Base-by-base conservation (phyloP, 1,140 invertebrate species). In the Oscheius sp. region DNA sequence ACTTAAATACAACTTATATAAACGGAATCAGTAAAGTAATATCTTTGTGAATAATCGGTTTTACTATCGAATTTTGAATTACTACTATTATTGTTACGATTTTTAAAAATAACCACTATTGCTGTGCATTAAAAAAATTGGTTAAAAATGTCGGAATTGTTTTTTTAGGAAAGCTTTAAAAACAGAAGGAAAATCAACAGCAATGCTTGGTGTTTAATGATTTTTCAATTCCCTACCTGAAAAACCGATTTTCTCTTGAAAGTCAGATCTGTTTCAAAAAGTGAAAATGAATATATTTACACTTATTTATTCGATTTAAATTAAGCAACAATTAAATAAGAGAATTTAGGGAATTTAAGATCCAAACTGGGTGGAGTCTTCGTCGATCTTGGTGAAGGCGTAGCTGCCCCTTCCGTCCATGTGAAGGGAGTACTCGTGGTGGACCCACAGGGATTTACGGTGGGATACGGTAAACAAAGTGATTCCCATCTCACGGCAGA, bases 381-480 rank as follows among this genome's bases (percentile, higher is more conserved):
- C 87, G 80, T 94, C 91, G 75, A 97, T 97, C 63, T 88, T 87
- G 68, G 90, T 91, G 84, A 94, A 97, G 74, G 92, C 90, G 83
- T 91, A 96, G 18, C 87, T 87, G 68, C 94, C 94, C 78, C 92
- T 88, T 0, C 95, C 95, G 87, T 97, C 94, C 90, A 97, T 94
- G 84, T 94, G 91, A 52, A 97, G 88, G 83, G 92, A 95, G 86
- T 92, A 95, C 88, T 89, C 80, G 85, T 97, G 95, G 87, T 97
- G 93, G 84, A 91, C 91, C 94, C 94, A 97, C 13, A 97, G 86
- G 0, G 93, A 95, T 84, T 94, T 93, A 76, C 95, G 89, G 87
- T 99, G 95, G 1, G 93, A 95, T 29, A 98, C 94, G 0, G 95
- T 99, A 85, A 99, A 94, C 28, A 99, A 86, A 20, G 94, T 94